A percentile compares a stretch with the other conserved stretches of the same genome.
These are phyloP conservation scores for Saturnia japonica DNA, from an alignment of 2,888 invertebrate genomes.

Conservation along the genomic window DNA sequence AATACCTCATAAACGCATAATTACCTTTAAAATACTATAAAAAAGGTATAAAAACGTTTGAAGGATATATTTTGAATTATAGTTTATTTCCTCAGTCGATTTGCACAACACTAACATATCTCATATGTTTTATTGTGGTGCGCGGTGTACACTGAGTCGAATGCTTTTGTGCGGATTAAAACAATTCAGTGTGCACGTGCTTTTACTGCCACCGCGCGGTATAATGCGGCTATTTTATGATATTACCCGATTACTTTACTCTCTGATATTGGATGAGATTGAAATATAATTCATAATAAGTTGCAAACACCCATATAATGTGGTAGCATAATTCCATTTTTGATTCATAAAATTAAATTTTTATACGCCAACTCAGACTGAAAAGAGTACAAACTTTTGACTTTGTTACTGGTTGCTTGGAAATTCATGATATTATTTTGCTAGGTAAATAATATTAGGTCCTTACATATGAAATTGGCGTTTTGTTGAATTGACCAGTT, in stretches of 20 bases:
- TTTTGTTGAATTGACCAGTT: no score
- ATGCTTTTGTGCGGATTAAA: constrained; percentile 63
- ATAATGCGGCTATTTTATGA: constrained; percentile 53
- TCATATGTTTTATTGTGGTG: constrained; percentile 62
- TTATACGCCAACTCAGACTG: not conserved
- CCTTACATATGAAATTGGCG: no score
- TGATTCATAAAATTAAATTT: not conserved
- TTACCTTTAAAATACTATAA: no score
- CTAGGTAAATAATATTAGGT: no score
- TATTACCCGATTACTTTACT: constrained; percentile 65
- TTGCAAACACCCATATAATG: constrained; percentile 45
- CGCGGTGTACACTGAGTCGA: constrained; percentile 58
- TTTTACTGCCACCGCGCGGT: constrained; percentile 41
- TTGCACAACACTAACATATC: constrained; percentile 45
- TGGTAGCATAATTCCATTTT: constrained; percentile 45
- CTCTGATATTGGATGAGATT: constrained; percentile 51
- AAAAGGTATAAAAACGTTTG: no score
- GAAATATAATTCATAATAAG: constrained; percentile 43
- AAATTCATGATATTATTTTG: no score
- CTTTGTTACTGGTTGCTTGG: not conserved
- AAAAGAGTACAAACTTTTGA: not conserved
- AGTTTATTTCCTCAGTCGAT: not conserved
- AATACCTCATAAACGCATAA: no score
- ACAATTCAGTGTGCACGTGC: constrained; percentile 69
- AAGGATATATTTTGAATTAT: no score